Percentiles rank a stretch among this genome's conserved stretches.
phyloP scores from a whole-genome alignment of 1,140 invertebrate genomes.

The Metopolophium dirhodum region DNA sequence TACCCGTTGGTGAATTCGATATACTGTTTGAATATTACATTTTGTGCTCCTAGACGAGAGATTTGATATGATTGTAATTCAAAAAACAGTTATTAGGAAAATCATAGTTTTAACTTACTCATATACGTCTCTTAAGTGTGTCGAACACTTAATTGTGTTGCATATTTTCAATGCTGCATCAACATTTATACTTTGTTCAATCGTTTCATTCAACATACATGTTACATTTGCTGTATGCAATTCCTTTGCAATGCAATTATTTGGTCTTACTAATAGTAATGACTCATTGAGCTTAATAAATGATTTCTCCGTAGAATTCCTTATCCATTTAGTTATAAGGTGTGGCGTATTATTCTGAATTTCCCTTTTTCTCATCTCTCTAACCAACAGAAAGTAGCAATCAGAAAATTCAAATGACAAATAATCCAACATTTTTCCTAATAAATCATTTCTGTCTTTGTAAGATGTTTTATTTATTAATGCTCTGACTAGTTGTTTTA shows the following conservation, averaged over 20 bases:
- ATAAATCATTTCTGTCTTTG: neutral
- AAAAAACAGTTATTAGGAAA: too few species aligned
- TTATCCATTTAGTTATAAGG: neutral
- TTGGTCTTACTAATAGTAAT: neutral
- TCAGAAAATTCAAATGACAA: neutral
- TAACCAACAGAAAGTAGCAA: neutral
- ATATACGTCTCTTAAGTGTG: neutral
- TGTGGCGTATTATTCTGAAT: neutral
- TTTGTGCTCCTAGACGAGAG: neutral
- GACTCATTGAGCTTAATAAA: neutral
- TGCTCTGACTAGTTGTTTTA: neutral
- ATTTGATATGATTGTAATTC: too few species aligned
- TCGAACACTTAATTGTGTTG: neutral
- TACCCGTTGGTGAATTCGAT: neutral
- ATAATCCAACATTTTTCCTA: neutral
- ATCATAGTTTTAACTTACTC: too few species aligned
- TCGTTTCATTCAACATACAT: neutral
- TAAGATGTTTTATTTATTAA: neutral
- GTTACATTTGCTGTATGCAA: neutral
- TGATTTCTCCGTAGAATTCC: neutral
- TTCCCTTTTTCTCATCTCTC: neutral
- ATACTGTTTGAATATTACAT: neutral
- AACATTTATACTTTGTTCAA: neutral
- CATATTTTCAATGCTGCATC: neutral
- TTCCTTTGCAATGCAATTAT: too few species aligned